Conservation (phyloP, 2,888 invertebrate genomes). For the Plutella xylostella region DNA sequence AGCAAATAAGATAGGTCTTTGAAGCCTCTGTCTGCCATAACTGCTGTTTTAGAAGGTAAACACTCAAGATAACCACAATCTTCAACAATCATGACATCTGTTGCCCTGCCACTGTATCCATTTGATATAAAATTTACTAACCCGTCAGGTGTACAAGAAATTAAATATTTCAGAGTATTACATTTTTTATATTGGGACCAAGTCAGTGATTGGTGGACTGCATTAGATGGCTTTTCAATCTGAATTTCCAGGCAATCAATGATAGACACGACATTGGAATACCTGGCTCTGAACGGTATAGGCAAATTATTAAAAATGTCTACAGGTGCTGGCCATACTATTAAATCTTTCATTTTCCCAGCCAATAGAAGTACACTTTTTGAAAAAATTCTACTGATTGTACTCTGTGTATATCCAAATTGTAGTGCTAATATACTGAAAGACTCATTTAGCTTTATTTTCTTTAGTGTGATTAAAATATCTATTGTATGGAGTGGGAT, state of each 20-base stretch:
- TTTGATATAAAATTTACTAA: constrained; percentile 1
- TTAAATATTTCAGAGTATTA: constrained; percentile 5
- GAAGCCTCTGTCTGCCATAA: constrained; percentile 15
- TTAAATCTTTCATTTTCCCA: neutral
- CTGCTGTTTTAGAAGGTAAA: neutral
- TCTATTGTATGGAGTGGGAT: constrained; percentile 4
- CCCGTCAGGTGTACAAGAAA: constrained; percentile 1
- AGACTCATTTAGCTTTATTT: constrained; percentile 7
- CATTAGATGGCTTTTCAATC: constrained; percentile 2
- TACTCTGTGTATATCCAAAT: constrained; percentile 4
- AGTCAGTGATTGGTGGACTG: constrained; percentile 3
- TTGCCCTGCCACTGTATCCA: neutral
- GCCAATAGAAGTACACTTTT: constrained; percentile 1
- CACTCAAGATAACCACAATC: neutral
- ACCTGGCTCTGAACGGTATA: constrained; percentile 1
- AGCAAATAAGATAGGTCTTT: constrained; percentile 9
- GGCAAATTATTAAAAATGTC: neutral
- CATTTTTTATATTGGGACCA: constrained; percentile 8
- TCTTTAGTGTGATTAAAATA: constrained; percentile 9
- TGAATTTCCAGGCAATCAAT: constrained; percentile 5
- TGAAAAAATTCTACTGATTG: constrained; percentile 2
- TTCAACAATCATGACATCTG: neutral
- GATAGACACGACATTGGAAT: constrained; percentile 1
- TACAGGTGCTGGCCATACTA: neutral
- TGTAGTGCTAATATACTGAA: constrained; percentile 3